Evolutionary conservation across 2,888 invertebrate genomes (phyloP).

Genomic region (Acrocera orbiculus): DNA sequence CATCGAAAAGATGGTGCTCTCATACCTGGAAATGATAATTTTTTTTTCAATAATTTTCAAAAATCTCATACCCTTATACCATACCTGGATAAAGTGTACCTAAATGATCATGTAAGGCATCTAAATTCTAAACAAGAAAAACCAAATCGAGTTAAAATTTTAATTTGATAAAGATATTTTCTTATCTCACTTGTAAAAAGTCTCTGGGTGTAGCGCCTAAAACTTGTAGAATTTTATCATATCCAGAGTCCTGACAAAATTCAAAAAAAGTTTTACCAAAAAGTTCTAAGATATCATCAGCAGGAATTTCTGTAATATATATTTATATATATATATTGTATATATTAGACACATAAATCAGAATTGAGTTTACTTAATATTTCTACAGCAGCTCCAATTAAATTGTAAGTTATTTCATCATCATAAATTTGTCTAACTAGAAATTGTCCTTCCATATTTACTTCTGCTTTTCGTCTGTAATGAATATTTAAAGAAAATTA

Average conservation of each 20-base stretch:
- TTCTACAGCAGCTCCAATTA: slow-evolving; percentile 82
- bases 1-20: slow-evolving; percentile 90
- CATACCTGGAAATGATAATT: too few species aligned
- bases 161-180: background rate
- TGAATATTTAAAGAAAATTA: too few species aligned
- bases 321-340: background rate
- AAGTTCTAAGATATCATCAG: slow-evolving; percentile 70
- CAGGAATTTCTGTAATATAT: slow-evolving; percentile 61
- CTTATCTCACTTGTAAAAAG: slow-evolving; percentile 59
- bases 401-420: slow-evolving; percentile 85
- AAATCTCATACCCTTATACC: too few species aligned
- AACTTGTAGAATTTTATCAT: slow-evolving; percentile 86
- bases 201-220: slow-evolving; percentile 87
- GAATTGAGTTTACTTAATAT: slow-evolving; percentile 55
- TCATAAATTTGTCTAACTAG: slow-evolving; percentile 88
- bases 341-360: background rate
- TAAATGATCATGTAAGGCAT: slow-evolving; percentile 87
- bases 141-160: slow-evolving; percentile 1
- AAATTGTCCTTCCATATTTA: slow-evolving; percentile 90
- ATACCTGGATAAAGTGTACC: slow-evolving; percentile 85
- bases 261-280: slow-evolving; percentile 93
- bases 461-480: slow-evolving; percentile 75
- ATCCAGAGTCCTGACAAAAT: slow-evolving; percentile 93
- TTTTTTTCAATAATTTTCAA: too few species aligned
- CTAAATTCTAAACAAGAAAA: slow-evolving; percentile 54